These are phyloP conservation scores for Harpagoxenus sublaevis DNA, from an alignment of 2,888 invertebrate genomes.

Conservation along the genomic window DNA sequence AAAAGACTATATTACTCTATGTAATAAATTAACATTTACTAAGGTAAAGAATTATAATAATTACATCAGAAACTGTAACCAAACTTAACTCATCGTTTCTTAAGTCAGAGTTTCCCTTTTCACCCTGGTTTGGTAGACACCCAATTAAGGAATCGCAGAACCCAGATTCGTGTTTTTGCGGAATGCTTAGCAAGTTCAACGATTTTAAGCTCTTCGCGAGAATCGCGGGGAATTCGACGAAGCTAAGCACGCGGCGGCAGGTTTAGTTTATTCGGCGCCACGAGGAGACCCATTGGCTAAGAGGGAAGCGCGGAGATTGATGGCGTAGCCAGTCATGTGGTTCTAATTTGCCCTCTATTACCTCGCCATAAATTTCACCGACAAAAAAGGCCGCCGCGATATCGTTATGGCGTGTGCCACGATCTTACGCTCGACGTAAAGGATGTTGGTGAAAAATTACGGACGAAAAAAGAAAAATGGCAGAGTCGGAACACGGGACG, in stretches of 20 bases:
- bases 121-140: neutral
- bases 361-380: constrained; percentile 78
- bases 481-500: constrained; percentile 13
- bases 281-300: constrained; percentile 49
- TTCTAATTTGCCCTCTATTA: constrained; percentile 82
- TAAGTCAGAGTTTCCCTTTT: neutral
- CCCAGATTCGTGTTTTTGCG: constrained; percentile 40
- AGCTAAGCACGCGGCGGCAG: constrained; percentile 65
- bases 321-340: constrained; percentile 79
- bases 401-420: constrained; percentile 70
- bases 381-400: constrained; percentile 73
- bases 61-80: neutral
- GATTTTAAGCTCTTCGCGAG: constrained; percentile 63
- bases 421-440: constrained; percentile 65
- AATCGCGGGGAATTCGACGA: constrained; percentile 58
- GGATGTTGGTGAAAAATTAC: constrained; percentile 68
- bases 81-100: constrained; percentile 20
- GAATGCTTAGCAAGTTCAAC: constrained; percentile 47
- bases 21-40: constrained; percentile 47
- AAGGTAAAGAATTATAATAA: constrained; percentile 49
- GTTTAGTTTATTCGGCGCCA: constrained; percentile 71
- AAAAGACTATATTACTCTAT: constrained; percentile 30
- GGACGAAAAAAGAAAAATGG: constrained; percentile 41
- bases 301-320: constrained; percentile 74
- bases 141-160: constrained; percentile 54